Evolutionary conservation across 2,888 invertebrate genomes (phyloP).

Genomic region (Pterostichus niger): DNA sequence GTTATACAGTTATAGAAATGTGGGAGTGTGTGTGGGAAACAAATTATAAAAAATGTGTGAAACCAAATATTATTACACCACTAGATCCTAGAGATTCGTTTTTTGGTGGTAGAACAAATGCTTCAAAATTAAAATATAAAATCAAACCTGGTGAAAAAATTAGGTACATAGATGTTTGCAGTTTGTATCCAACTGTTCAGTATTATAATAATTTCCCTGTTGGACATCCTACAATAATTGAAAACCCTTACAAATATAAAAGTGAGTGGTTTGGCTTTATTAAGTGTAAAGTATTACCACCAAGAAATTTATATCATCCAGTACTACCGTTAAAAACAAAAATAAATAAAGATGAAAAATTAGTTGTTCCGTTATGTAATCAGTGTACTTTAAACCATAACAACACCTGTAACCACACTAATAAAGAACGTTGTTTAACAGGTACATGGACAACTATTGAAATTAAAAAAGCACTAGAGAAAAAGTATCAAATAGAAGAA

Average conservation of each 20-base stretch:
- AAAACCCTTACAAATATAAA: neutral
- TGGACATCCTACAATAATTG: neutral
- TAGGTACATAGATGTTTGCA: conserved; percentile 15
- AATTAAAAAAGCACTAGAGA: conserved; percentile 2
- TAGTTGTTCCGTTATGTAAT: conserved; percentile 1
- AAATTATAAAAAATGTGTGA: no score
- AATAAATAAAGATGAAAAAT: neutral
- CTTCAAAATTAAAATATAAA: conserved; percentile 2
- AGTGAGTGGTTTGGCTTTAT: neutral
- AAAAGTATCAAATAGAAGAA: conserved; percentile 2
- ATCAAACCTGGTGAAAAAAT: conserved; percentile 5
- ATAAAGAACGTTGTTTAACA: neutral
- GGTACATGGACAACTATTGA: conserved; percentile 19
- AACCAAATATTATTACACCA: conserved; percentile 8
- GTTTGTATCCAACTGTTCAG: neutral
- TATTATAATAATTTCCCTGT: conserved; percentile 12
- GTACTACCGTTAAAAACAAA: conserved; percentile 2
- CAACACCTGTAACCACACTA: neutral
- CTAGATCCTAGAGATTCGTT: conserved; percentile 6
- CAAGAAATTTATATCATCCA: conserved; percentile 12
- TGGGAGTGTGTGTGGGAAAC: no score
- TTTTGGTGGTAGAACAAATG: conserved; percentile 14
- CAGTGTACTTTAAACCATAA: neutral
- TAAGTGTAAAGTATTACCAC: conserved; percentile 12
- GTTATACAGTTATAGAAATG: no score